Conservation (phyloP, 2,797 vertebrate genomes). For the Fratercula arctica region DNA sequence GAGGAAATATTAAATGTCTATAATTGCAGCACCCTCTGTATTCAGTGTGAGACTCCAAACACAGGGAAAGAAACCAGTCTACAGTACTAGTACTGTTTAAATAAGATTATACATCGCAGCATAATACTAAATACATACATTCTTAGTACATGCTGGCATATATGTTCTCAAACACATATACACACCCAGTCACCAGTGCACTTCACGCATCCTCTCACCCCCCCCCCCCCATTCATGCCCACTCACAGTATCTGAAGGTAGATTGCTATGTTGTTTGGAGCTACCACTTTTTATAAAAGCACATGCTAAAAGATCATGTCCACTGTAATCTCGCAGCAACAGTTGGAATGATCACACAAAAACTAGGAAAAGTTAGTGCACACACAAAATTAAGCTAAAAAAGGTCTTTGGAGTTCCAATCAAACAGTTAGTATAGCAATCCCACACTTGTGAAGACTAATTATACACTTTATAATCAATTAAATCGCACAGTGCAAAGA, state of each 20-base stretch:
- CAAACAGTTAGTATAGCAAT: conserved; percentile 82
- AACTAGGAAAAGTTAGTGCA: conserved; percentile 84
- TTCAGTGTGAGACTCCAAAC: conserved; percentile 78
- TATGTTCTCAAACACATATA: conserved; percentile 70
- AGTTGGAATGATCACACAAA: conserved; percentile 80
- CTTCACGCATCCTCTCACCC: conserved; percentile 13
- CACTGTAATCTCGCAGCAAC: conserved; percentile 80
- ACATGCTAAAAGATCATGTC: conserved; percentile 82
- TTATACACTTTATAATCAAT: conserved; percentile 80
- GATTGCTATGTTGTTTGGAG: conserved; percentile 80
- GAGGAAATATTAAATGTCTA: conserved; percentile 69
- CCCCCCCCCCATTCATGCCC: conserved; percentile 67
- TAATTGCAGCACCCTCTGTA: conserved; percentile 75
- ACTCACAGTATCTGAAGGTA: conserved; percentile 86
- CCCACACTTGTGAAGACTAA: conserved; percentile 80
- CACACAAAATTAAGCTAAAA: conserved; percentile 76
- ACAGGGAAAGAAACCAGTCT: conserved; percentile 81
- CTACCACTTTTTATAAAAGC: conserved; percentile 81
- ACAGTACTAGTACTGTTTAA: conserved; percentile 87
- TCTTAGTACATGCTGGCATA: conserved; percentile 80
- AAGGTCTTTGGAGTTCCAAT: conserved; percentile 82
- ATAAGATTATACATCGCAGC: conserved; percentile 82
- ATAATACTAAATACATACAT: conserved; percentile 76
- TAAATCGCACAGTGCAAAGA: conserved; percentile 83
- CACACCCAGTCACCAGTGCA: conserved; percentile 11